A percentile compares a stretch with the other conserved stretches of the same genome.
These are phyloP conservation scores for Eupsilia transversa DNA, from an alignment of 2,888 invertebrate genomes.

Conservation along the genomic window DNA sequence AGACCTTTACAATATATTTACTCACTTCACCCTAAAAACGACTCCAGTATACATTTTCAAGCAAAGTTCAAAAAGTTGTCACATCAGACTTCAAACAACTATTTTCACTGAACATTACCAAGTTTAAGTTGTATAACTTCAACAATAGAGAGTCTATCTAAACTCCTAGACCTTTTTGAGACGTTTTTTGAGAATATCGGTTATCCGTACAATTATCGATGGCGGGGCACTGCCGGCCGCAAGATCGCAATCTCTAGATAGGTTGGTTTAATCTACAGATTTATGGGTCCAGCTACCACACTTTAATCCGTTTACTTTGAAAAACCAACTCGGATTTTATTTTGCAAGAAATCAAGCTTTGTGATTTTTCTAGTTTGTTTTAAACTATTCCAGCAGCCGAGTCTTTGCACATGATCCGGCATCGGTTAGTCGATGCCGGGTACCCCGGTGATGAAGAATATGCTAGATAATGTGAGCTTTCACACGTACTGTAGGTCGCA, in stretches of 20 bases:
- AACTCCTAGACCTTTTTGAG: constrained; percentile 72
- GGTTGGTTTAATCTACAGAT: constrained; percentile 88
- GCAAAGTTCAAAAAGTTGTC: constrained; percentile 43
- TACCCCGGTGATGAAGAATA: too few relatives aligned
- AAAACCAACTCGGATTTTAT: constrained; percentile 74
- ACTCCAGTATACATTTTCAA: constrained; percentile 3
- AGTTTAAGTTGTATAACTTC: constrained; percentile 55
- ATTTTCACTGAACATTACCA: constrained; percentile 55
- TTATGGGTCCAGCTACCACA: constrained; percentile 84
- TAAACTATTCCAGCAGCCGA: not conserved
- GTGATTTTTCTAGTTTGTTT: constrained; percentile 28
- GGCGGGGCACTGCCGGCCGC: constrained; percentile 78
- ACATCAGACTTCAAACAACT: constrained; percentile 40
- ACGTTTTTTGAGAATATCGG: constrained; percentile 80
- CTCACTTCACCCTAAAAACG: not conserved
- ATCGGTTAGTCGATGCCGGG: too few relatives aligned
- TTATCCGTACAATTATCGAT: constrained; percentile 87
- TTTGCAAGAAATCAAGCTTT: constrained; percentile 42
- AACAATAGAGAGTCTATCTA: constrained; percentile 68
- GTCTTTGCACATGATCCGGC: not conserved
- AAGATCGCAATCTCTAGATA: constrained; percentile 87
- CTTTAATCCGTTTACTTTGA: constrained; percentile 83
- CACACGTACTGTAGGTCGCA: not conserved
- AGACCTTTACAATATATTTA: not conserved
- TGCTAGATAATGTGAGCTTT: too few relatives aligned